Evolutionary conservation across 2,113 vertebrate genomes (phyloP).

Genomic region (Albula glossodonta): DNA sequence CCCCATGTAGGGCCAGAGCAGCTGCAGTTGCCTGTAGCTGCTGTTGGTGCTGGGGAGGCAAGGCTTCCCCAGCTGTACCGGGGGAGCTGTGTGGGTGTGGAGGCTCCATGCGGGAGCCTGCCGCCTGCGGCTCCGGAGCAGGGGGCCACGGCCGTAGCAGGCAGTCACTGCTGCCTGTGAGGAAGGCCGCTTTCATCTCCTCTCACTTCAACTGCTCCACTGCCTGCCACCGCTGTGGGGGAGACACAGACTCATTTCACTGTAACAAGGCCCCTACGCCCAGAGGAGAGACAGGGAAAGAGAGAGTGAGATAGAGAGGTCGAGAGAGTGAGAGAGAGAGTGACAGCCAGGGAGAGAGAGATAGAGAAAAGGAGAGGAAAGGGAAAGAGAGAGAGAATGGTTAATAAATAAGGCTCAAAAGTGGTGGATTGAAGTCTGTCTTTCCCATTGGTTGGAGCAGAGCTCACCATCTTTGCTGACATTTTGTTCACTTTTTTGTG

Average conservation of each 20-base stretch:
- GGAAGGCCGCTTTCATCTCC: slow-evolving; percentile 18
- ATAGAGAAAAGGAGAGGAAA: not conserved
- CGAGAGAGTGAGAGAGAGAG: too few species aligned
- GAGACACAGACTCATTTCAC: slow-evolving; percentile 23
- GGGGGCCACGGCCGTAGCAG: not conserved
- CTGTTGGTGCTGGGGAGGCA: not conserved
- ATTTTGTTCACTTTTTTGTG: not conserved
- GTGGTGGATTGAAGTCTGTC: not conserved
- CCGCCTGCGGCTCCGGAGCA: not conserved
- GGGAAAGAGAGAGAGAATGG: slow-evolving; percentile 14
- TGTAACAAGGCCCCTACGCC: slow-evolving; percentile 8
- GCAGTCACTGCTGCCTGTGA: slow-evolving; percentile 16
- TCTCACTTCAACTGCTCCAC: not conserved
- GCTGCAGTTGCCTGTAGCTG: not conserved
- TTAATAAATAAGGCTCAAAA: slow-evolving; percentile 20
- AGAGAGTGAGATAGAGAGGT: not conserved
- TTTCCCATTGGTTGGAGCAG: not conserved
- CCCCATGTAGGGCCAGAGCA: not conserved
- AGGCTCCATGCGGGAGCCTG: not conserved
- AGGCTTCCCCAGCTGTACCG: not conserved
- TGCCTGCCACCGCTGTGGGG: slow-evolving; percentile 14
- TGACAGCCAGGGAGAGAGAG: too few species aligned
- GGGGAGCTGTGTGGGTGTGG: too few species aligned
- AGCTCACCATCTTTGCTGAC: not conserved
- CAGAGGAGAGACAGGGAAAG: slow-evolving; percentile 13